Evolutionary conservation across 2,888 invertebrate genomes (phyloP).

Genomic region (Leucozona laternaria): DNA sequence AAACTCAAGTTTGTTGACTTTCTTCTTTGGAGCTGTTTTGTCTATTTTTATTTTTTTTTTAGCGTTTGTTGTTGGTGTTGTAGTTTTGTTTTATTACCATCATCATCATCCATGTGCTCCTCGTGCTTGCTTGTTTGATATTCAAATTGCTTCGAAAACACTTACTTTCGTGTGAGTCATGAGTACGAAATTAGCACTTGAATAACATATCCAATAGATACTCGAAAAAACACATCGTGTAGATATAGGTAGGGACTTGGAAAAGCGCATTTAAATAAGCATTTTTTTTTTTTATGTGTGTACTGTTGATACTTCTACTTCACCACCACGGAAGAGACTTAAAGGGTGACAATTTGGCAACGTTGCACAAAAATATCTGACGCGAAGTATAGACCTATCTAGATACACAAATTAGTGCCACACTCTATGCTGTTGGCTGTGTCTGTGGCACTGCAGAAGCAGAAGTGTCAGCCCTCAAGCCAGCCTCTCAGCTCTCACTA

Average conservation of each 20-base stretch:
- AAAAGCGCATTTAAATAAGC: constrained; percentile 32
- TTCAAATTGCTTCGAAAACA: constrained; percentile 67
- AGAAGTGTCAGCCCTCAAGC: constrained; percentile 39
- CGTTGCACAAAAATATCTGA: constrained; percentile 58
- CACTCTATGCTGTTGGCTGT: background rate
- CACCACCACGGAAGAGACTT: background rate
- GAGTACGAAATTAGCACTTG: constrained; percentile 66
- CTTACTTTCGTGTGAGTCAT: constrained; percentile 65
- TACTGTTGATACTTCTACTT: background rate
- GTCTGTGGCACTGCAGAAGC: constrained; percentile 14
- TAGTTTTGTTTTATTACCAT: background rate
- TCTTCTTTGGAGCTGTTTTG: constrained; percentile 54
- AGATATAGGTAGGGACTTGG: constrained; percentile 9
- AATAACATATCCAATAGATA: constrained; percentile 48
- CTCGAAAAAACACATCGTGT: constrained; percentile 49
- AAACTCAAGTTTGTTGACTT: constrained; percentile 67
- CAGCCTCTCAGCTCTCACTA: no score
- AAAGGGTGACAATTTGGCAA: constrained; percentile 58
- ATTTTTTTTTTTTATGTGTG: background rate
- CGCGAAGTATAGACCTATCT: constrained; percentile 28
- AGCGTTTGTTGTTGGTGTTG: background rate
- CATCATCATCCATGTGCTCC: constrained; percentile 11
- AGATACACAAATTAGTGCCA: constrained; percentile 51
- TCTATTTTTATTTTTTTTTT: constrained; percentile 38
- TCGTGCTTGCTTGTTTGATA: constrained; percentile 58